Evolutionary conservation across 1,140 invertebrate genomes (phyloP), one percentile per base, ranked within the genome.

Genomic region (Hestina assimilis): DNA sequence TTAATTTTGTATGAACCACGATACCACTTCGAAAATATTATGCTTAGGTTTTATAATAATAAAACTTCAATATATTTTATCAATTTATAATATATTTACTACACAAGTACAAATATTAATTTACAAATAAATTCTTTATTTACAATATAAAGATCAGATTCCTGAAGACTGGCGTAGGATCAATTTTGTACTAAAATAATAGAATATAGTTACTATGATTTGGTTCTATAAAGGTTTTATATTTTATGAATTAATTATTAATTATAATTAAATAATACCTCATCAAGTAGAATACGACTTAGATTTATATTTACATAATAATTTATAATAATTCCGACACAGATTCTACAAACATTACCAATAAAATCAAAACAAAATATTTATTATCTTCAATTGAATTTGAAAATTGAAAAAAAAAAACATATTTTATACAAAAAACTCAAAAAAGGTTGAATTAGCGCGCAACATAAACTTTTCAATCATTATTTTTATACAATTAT

Each of bases 21-120:
- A n/a, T n/a, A n/a, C n/a, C n/a, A n/a, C n/a, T n/a, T n/a, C n/a
- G n/a, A n/a, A n/a, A n/a, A n/a, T n/a, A n/a, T n/a, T n/a, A 31
- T 31, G 14, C 1, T 21, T n/a, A 42, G 7, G 26, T 20, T 9
- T 24, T 23, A 2, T 1, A 23, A 40, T 19, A 69, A 58, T 68
- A 54, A 71, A 70, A 79, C 63, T 11, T 55, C 42, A 62, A 72
- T 77, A 66, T 75, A 73, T 75, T 35, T 57, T 24, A 42, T 48
- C 24, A 41, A 26, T 14, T 41, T 48, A 48, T 57, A 50, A 57
- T 57, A 57, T 48, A 48, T 79, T 69, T 55, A 69, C 67, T 75
- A 74, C 69, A 64, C 53, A 69, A 71, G 69, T 81, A 81, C 69
- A 79, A 76, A 81, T 74, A 70, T 76, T 63, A 72, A 75, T 77